phyloP scores from a whole-genome alignment of 2,797 vertebrate genomes.

The Salmo trutta region DNA sequence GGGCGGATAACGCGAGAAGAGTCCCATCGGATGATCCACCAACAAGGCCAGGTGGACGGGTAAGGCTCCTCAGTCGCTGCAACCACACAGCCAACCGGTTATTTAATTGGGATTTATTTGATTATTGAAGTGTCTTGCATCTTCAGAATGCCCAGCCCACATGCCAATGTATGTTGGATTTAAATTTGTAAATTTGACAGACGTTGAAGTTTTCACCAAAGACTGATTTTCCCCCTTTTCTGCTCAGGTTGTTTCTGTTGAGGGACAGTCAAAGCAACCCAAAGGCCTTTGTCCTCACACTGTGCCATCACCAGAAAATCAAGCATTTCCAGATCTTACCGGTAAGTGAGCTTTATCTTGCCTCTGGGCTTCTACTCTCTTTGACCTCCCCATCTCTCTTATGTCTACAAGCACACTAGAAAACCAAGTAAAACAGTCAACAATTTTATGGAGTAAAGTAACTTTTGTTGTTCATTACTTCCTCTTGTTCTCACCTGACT shows the following conservation, averaged over 20 bases:
- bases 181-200: background rate
- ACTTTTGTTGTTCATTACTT: background rate
- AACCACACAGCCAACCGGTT: background rate
- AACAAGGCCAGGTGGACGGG: constrained; percentile 98
- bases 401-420: background rate
- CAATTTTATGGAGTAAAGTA: background rate
- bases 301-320: constrained; percentile 99
- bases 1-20: constrained; percentile 96
- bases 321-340: constrained; percentile 99
- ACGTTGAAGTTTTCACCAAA: background rate
- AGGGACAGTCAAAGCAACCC: constrained; percentile 99
- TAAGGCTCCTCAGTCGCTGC: constrained; percentile 58
- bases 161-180: background rate
- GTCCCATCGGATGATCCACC: constrained; percentile 93
- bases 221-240: background rate
- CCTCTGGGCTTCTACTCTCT: background rate
- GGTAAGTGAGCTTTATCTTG: constrained; percentile 71
- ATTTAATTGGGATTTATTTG: background rate
- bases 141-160: background rate
- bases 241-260: constrained; percentile 89
- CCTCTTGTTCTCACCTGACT: background rate
- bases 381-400: background rate
- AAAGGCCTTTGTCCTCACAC: constrained; percentile 97
- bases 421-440: background rate
- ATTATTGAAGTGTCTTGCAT: background rate